Conservation (phyloP, 2,888 invertebrate genomes). For the Callosobruchus maculatus region DNA sequence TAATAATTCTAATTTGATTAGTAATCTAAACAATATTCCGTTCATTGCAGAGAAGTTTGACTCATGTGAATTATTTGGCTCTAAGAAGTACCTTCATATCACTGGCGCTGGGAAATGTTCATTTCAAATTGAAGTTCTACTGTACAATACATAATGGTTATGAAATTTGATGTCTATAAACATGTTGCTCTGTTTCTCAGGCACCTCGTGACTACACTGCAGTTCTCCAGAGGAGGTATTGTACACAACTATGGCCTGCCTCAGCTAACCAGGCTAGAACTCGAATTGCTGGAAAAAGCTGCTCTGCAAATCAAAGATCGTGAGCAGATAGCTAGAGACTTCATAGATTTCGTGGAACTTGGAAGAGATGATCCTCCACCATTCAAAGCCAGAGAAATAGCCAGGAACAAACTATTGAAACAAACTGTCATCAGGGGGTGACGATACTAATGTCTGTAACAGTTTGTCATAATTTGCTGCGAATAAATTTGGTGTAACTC, state of each 20-base stretch:
- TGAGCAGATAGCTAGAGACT: slow-evolving; percentile 35
- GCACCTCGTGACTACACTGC: slow-evolving; percentile 45
- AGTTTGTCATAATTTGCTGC: background rate
- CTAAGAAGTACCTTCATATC: too few species aligned
- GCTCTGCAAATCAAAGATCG: slow-evolving; percentile 42
- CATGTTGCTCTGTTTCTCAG: slow-evolving; percentile 30
- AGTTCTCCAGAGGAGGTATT: slow-evolving; percentile 52
- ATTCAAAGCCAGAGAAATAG: slow-evolving; percentile 26
- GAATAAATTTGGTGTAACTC: background rate
- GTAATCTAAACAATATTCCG: too few species aligned
- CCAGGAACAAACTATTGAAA: slow-evolving; percentile 21
- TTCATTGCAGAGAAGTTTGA: too few species aligned
- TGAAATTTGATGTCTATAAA: too few species aligned
- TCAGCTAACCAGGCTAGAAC: slow-evolving; percentile 48
- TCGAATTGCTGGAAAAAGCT: slow-evolving; percentile 45
- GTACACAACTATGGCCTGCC: slow-evolving; percentile 52
- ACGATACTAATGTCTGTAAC: background rate
- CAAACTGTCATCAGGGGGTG: slow-evolving; percentile 17
- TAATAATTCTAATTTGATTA: too few species aligned
- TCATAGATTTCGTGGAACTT: slow-evolving; percentile 19
- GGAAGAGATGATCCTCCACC: slow-evolving; percentile 21
- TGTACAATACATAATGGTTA: too few species aligned
- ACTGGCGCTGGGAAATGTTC: too few species aligned
- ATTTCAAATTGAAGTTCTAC: too few species aligned
- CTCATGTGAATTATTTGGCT: too few species aligned